Percentiles rank a stretch among this genome's conserved stretches.
Conservation (phyloP, 2,888 invertebrate genomes). For the Sinotaia quadrata region DNA sequence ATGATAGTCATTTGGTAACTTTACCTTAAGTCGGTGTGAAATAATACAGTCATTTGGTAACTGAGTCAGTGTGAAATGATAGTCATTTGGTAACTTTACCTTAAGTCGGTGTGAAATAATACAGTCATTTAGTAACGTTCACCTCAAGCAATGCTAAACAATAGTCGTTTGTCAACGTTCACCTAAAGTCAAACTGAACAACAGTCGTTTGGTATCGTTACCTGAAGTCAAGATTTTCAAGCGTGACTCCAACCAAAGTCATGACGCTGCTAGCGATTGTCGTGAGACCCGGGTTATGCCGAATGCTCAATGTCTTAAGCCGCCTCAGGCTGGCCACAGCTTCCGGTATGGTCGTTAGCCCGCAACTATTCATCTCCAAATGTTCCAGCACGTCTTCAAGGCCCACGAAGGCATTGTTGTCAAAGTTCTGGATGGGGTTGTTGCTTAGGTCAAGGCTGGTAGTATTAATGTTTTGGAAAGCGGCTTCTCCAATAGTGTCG, state of each 20-base stretch:
- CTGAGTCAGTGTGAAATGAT: too few relatives aligned
- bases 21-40: too few relatives aligned
- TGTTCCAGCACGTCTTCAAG: constrained; percentile 27
- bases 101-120: too few relatives aligned
- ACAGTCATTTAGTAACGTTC: too few relatives aligned
- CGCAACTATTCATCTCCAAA: constrained; percentile 28
- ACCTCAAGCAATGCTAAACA: background rate
- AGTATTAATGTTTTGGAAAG: constrained; percentile 18
- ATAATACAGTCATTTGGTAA: too few relatives aligned
- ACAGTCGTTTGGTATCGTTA: too few relatives aligned
- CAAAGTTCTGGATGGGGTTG: constrained; percentile 21
- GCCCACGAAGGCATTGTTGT: constrained; percentile 22
- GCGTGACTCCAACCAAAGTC: constrained; percentile 3
- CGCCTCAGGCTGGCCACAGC: constrained; percentile 13
- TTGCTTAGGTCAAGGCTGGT: constrained; percentile 27
- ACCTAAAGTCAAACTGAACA: too few relatives aligned
- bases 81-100: too few relatives aligned
- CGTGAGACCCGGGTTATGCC: constrained; percentile 24
- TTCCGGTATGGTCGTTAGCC: constrained; percentile 20
- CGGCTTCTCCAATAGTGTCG: constrained; percentile 8
- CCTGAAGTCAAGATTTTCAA: constrained; percentile 23
- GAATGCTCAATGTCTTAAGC: constrained; percentile 21
- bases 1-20: too few relatives aligned
- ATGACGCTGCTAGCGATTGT: constrained; percentile 10
- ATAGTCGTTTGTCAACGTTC: background rate